These are phyloP conservation scores for Eubasilissa regina DNA, from an alignment of 1,140 invertebrate genomes.

Conservation along the genomic window DNA sequence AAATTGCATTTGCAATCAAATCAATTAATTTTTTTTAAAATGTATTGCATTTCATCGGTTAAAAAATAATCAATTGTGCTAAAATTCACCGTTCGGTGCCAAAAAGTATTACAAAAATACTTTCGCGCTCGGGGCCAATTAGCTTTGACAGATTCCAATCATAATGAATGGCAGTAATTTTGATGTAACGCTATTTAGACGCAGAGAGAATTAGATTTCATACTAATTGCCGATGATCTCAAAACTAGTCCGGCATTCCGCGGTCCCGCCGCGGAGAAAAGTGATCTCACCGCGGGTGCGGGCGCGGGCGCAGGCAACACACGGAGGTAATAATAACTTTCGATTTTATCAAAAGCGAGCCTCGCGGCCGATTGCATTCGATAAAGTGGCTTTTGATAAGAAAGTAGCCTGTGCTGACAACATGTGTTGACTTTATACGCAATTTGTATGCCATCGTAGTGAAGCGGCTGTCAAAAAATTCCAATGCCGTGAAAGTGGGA, in stretches of 20 bases:
- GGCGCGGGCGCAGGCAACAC: conserved; percentile 6
- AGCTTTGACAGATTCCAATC: not conserved
- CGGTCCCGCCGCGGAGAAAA: not conserved
- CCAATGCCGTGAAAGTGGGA: not conserved
- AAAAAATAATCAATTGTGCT: no score
- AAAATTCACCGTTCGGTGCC: no score
- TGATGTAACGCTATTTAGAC: not conserved
- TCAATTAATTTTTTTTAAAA: no score
- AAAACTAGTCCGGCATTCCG: not conserved
- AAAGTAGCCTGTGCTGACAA: not conserved
- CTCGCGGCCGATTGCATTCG: not conserved
- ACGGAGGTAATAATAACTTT: conserved; percentile 28
- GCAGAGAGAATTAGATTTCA: not conserved
- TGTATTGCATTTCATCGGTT: no score
- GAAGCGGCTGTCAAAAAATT: not conserved
- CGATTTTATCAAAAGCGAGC: conserved; percentile 39
- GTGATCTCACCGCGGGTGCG: not conserved
- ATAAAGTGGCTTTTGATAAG: not conserved
- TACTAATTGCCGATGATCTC: not conserved
- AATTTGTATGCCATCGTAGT: conserved; percentile 8
- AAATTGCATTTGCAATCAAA: no score
- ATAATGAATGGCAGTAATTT: not conserved
- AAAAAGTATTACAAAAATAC: no score
- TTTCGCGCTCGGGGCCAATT: not conserved
- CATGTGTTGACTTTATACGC: conserved; percentile 10